phyloP scores from a whole-genome alignment of 2,888 invertebrate species.

The Eudasyphora cyanicolor region DNA sequence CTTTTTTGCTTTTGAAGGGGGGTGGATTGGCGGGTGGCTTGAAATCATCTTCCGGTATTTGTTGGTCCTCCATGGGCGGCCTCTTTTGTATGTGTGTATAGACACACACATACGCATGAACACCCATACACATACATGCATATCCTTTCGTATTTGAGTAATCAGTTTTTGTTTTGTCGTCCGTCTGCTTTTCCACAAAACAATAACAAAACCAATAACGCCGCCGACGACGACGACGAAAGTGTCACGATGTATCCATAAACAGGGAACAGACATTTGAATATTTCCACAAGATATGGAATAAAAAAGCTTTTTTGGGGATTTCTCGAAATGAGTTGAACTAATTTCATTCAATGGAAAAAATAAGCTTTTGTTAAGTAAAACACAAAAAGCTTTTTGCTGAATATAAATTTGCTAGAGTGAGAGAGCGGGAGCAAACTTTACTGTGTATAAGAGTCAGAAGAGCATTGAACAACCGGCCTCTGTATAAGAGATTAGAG shows the following conservation, averaged over 20 bases:
- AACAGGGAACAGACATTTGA: conserved; percentile 1
- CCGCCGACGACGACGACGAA: neutral
- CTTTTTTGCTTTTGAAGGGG: neutral
- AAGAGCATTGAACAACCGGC: neutral
- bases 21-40: no score
- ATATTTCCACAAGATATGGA: neutral
- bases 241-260: neutral
- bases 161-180: conserved; percentile 23
- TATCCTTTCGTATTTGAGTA: conserved; percentile 5
- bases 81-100: neutral
- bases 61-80: neutral
- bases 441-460: conserved; percentile 24
- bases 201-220: conserved; percentile 2
- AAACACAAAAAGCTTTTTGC: neutral
- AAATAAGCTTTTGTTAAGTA: conserved; percentile 34
- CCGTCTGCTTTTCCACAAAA: neutral
- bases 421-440: neutral
- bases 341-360: conserved; percentile 13
- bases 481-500: conserved; percentile 4
- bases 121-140: neutral
- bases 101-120: no score
- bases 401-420: conserved; percentile 29
- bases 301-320: conserved; percentile 26
- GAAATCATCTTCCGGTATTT: conserved; percentile 5
- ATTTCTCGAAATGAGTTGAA: conserved; percentile 26